These are phyloP conservation scores for Oxygymnocypris stewartii DNA, from an alignment of 2,113 vertebrate species.

Conservation along the genomic window DNA sequence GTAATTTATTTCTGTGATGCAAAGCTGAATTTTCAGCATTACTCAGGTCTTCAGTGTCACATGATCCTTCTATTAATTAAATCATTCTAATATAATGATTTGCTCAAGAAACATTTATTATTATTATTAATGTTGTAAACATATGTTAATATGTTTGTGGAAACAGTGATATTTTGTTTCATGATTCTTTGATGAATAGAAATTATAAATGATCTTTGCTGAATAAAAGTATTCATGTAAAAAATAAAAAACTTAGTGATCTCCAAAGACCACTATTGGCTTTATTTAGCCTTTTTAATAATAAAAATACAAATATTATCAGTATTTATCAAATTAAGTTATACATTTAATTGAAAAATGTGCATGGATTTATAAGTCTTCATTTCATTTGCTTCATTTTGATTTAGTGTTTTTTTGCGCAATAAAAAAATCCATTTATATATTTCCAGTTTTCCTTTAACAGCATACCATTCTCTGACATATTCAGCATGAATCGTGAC, in stretches of 20 bases:
- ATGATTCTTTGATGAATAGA: too few species aligned
- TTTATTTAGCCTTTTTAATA: neutral
- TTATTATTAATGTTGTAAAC: neutral
- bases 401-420: neutral
- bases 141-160: too few species aligned
- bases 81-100: neutral
- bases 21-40: neutral
- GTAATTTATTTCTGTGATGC: neutral
- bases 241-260: too few species aligned
- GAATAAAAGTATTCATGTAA: neutral
- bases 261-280: neutral
- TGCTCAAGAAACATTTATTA: neutral
- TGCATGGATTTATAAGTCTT: too few species aligned
- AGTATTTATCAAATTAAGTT: neutral
- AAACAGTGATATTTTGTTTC: too few species aligned
- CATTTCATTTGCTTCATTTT: too few species aligned
- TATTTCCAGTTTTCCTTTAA: neutral
- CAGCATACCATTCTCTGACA: neutral
- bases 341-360: too few species aligned
- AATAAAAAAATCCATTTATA: neutral
- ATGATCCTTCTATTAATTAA: too few species aligned
- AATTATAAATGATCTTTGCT: neutral
- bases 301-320: neutral
- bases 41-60: neutral
- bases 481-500: neutral